Base-by-base conservation (phyloP, 2,113 vertebrate genomes). In the Pseudorasbora parva region DNA sequence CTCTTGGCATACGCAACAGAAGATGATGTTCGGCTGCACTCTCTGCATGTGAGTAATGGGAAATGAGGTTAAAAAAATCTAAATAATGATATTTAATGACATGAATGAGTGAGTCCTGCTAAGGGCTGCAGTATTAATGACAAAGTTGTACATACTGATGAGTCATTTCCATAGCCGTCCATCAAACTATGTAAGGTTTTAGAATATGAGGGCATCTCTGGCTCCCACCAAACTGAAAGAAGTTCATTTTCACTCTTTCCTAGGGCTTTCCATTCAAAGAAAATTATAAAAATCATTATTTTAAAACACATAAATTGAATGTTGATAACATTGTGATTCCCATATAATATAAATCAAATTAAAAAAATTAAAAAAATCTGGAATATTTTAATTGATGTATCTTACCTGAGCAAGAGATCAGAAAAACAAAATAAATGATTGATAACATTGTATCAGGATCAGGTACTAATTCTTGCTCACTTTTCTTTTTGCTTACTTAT, bases 1-100 rank as follows among this genome's bases (percentile, higher is more conserved):
- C 47, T 82, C 80, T 64, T 86, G 74, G 43, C 80, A 86, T 1
- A 23, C 43, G 30, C 84, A 86, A 14, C 84, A 86, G 43, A 82
- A 41, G 25, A 86, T 14, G 7, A 57, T 74, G 73, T 72, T 86
- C 4, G 72, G 81, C 17, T 59, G 73, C 64, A 45, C 60, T 17
- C 25, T 72, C 2, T 60, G 84, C n/a, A 76, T 37, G 49, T 7
- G 51, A 8, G 79, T 49, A 7, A 60, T 41, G 1, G 33, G 2
- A 5, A 45, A 15, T 1, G 3, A n/a, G 60, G 5, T 23, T 1
- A 23, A 49, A 47, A 37, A 56, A 74, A 49, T 25, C 0, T 11
- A 4, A 75, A 75, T 56, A 21, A 75, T 19, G 0, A 74, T 30
- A 30, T 51, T 74, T 15, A 19, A 5, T 74, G 1, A 10, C 17